Evolutionary conservation across 1,140 invertebrate genomes (phyloP).

Genomic region (Babylonia areolata): DNA sequence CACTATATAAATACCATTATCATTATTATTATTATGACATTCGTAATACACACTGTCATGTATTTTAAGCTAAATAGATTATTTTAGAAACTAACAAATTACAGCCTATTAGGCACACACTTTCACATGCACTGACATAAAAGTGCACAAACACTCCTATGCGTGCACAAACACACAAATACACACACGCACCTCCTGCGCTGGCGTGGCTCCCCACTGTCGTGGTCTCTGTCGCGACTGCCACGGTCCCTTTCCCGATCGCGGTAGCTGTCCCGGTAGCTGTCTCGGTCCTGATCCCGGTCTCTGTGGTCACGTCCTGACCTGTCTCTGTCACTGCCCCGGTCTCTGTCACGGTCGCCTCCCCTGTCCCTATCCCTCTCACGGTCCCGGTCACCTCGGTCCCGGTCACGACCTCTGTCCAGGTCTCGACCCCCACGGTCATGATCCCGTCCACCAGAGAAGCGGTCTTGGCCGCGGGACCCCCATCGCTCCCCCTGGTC

Average conservation of each 20-base stretch:
- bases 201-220: conserved; percentile 23
- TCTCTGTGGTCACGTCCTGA: conserved; percentile 24
- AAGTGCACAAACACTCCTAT: too few relatives aligned
- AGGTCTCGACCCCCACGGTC: conserved; percentile 41
- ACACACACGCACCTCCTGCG: too few relatives aligned
- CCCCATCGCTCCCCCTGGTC: conserved; percentile 14
- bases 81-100: too few relatives aligned
- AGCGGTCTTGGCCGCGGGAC: neutral
- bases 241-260: conserved; percentile 26
- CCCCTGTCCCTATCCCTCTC: neutral
- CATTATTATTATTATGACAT: too few relatives aligned
- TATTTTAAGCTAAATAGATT: too few relatives aligned
- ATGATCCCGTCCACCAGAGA: conserved; percentile 21
- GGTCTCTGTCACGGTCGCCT: neutral
- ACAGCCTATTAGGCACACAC: too few relatives aligned
- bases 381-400: conserved; percentile 16
- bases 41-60: too few relatives aligned
- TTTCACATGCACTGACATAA: too few relatives aligned
- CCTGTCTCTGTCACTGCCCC: conserved; percentile 24
- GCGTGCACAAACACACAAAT: too few relatives aligned
- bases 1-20: too few relatives aligned
- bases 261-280: conserved; percentile 40
- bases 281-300: conserved; percentile 39
- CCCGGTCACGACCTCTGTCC: conserved; percentile 40
- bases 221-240: conserved; percentile 21